Conservation (phyloP, 35 echinoderm and acorn worm genomes). For the Strongylocentrotus purpuratus region DNA sequence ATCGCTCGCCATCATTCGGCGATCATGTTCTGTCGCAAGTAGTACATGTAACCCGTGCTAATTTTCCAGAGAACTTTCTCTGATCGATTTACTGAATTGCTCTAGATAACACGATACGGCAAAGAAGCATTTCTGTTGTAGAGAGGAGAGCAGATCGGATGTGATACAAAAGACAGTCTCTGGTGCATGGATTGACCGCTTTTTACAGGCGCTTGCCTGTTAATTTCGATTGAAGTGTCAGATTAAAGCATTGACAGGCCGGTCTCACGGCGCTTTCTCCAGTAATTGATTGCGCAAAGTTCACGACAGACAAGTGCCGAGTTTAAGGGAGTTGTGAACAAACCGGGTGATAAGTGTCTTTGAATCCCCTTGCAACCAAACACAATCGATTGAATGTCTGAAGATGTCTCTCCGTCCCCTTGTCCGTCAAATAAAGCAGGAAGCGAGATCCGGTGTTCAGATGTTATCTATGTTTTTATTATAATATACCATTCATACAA, state of each 20-base stretch:
- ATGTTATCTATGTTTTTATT: background rate
- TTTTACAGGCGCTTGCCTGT: background rate
- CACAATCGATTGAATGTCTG: background rate
- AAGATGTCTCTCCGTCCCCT: background rate
- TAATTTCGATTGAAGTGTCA: conserved; percentile 4
- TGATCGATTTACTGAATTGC: background rate
- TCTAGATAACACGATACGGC: background rate
- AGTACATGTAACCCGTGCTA: background rate
- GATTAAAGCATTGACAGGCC: background rate
- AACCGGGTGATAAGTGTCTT: background rate
- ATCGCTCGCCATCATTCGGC: background rate
- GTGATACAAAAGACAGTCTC: background rate
- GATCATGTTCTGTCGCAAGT: background rate
- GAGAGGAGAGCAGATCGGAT: background rate
- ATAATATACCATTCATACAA: background rate
- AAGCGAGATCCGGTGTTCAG: background rate
- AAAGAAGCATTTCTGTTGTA: background rate
- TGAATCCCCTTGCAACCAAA: background rate
- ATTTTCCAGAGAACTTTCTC: background rate
- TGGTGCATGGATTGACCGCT: background rate
- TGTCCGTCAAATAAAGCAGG: background rate
- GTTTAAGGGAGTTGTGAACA: background rate
- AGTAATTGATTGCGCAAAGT: background rate
- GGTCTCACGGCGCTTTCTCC: background rate
- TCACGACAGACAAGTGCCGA: background rate